Conservation (phyloP, 2,113 vertebrate species). For the Mugil cephalus region DNA sequence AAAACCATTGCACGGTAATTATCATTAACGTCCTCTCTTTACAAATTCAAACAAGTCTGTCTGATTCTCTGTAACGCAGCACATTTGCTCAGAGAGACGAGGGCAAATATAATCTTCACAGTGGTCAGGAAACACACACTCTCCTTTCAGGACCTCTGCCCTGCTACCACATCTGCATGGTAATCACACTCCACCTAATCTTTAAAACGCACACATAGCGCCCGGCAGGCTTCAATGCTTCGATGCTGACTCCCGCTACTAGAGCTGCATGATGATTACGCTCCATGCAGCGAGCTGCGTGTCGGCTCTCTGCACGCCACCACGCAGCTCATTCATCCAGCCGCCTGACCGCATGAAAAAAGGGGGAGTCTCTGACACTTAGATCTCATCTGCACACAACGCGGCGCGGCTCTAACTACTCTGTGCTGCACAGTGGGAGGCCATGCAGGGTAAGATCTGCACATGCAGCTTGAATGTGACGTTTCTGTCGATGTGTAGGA, state of each 20-base stretch:
- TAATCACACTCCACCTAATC: constrained; percentile 44
- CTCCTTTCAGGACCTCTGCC: constrained; percentile 11
- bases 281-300: constrained; percentile 43
- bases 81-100: constrained; percentile 14
- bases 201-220: constrained; percentile 38
- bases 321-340: constrained; percentile 26
- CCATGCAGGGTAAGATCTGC: neutral
- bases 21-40: constrained; percentile 5
- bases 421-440: neutral
- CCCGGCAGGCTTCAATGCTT: constrained; percentile 26
- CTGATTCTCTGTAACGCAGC: constrained; percentile 2
- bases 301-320: constrained; percentile 28
- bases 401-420: constrained; percentile 7
- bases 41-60: constrained; percentile 24
- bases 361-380: constrained; percentile 13
- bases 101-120: neutral
- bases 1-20: constrained; percentile 28
- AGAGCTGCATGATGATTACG: constrained; percentile 51
- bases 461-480: no score
- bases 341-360: constrained; percentile 16
- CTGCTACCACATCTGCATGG: constrained; percentile 33
- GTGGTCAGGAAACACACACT: neutral
- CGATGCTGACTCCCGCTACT: constrained; percentile 26
- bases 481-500: no score
- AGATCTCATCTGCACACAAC: constrained; percentile 2